phyloP scores from a whole-genome alignment of 2,113 vertebrate genomes.

The Apteryx owenii region DNA sequence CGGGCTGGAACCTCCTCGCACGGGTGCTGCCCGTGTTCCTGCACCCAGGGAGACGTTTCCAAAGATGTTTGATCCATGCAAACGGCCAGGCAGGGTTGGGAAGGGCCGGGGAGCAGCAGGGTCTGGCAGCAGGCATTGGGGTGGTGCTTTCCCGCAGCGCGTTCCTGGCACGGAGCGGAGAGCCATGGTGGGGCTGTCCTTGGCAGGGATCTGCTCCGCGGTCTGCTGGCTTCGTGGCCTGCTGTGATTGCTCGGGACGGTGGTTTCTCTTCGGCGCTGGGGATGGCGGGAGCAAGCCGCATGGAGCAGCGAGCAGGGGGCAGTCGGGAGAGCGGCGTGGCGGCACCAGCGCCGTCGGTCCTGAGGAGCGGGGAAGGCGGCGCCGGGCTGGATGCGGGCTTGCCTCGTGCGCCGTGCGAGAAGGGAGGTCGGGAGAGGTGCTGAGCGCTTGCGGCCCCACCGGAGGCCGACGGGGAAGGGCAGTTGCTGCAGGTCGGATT shows the following conservation, averaged over 20 bases:
- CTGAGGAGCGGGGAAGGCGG: too few relatives aligned
- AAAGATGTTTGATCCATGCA: not conserved
- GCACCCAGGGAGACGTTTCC: not conserved
- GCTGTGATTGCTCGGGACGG: not conserved
- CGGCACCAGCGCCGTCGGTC: too few relatives aligned
- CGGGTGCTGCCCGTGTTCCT: not conserved
- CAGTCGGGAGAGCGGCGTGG: not conserved
- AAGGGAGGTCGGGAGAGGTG: not conserved
- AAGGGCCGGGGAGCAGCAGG: not conserved
- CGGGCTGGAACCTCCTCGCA: not conserved
- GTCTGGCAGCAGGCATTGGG: not conserved
- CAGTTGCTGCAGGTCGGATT: not conserved
- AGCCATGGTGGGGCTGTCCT: rapidly evolving
- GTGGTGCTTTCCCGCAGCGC: rapidly evolving
- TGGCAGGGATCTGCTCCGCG: rapidly evolving
- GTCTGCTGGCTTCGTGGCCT: not conserved
- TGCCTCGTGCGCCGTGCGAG: not conserved
- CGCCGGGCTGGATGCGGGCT: not conserved
- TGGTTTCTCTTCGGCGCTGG: not conserved
- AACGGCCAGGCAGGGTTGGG: not conserved
- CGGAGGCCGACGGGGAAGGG: not conserved
- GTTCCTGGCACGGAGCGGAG: too few relatives aligned
- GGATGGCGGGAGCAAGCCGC: not conserved
- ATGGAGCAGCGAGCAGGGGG: not conserved
- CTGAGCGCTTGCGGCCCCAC: not conserved